Conservation (phyloP, 2,888 invertebrate genomes). For the Acrobasis repandana region DNA sequence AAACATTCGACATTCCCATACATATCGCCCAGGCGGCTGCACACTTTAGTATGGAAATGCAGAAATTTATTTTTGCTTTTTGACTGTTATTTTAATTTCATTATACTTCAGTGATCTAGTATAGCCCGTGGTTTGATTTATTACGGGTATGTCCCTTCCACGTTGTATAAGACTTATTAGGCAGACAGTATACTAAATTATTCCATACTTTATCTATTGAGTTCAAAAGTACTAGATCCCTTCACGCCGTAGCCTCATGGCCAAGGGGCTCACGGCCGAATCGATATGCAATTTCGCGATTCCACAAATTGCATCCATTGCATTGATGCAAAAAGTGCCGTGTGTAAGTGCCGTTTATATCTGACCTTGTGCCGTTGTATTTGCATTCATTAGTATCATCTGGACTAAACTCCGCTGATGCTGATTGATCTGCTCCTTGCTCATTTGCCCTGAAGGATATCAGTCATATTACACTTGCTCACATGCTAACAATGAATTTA, state of each 20-base stretch:
- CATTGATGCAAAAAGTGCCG: conserved; percentile 12
- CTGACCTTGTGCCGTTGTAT: conserved; percentile 17
- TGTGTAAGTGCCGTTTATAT: conserved; percentile 15
- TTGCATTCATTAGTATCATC: conserved; percentile 19
- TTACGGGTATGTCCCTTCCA: no score
- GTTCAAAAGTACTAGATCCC: neutral
- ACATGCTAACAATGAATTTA: no score
- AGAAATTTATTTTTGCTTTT: no score
- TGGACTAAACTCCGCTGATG: conserved; percentile 12
- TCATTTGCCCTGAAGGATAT: neutral
- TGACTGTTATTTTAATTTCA: no score
- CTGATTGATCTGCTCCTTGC: conserved; percentile 15
- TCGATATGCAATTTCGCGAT: conserved; percentile 17
- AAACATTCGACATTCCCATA: no score
- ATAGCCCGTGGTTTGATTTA: no score
- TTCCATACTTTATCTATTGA: neutral
- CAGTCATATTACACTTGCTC: neutral
- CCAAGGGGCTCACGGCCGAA: neutral
- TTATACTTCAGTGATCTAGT: no score
- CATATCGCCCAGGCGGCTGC: no score
- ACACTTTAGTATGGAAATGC: no score
- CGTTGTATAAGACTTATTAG: no score
- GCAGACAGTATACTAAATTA: no score
- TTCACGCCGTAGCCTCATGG: neutral
- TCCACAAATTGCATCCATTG: conserved; percentile 13